Evolutionary conservation across 1,140 invertebrate species (phyloP), one percentile per base, ranked within the genome.

Genomic region (Philaenus spumarius): DNA sequence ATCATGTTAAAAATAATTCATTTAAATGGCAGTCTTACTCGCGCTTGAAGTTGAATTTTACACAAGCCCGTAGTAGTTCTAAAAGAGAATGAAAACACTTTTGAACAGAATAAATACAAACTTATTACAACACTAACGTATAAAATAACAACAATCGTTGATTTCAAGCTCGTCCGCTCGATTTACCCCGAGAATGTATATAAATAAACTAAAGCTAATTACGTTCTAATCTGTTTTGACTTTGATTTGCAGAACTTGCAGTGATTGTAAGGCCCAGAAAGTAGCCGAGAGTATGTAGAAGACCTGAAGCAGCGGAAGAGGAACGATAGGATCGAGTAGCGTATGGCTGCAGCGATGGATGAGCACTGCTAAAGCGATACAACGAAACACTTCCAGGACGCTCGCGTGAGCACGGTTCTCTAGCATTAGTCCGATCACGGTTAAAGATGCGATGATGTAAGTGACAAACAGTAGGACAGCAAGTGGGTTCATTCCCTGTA

Each of bases 391-490:
- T 68, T 85, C 83, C 9, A 81, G 62, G 1, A 78, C 47, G 0
- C 73, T 69, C 1, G 77, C 77, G 46, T 78, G 72, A 12, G 75
- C 71, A 14, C 73, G 73, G 48, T 78, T 76, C 45, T 87, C 85
- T 61, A 87, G 83, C 11, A 87, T 63, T 74, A 87, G 76, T 17
- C 87, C 85, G 39, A 89, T 85, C 2, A 80, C 74, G 1, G 80
- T 84, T 7, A 88, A 65, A 1, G 83, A 82, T 1, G 78, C 75
- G 11, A 87, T 72, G 43, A 87, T 81, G 69, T 86, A 86, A 20
- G 76, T 53, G 0, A 84, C 76, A 65, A 80, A 79, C 17, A 73
- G 68, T 15, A 78, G 62, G 1, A 81, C 78, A 2, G 77, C 76
- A 4, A 81, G 61, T 20, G 79, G 78, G 45, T 76, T 78, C 69